A percentile compares a stretch with the other conserved stretches of the same genome.
phyloP scores from a whole-genome alignment of 2,797 vertebrate genomes.

The Microhierax caerulescens region DNA sequence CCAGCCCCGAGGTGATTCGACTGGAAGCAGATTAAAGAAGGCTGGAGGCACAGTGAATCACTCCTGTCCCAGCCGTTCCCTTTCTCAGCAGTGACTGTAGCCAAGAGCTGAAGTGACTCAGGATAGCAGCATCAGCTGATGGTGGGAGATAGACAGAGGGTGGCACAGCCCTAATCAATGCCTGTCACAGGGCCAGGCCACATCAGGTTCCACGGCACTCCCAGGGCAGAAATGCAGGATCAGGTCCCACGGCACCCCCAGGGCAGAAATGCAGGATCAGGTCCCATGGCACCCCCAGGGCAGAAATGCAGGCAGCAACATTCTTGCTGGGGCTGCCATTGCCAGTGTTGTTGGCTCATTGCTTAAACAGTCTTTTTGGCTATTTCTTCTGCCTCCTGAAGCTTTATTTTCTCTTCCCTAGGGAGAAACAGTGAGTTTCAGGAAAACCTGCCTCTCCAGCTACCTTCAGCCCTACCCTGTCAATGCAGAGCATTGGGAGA shows the following conservation, averaged over 20 bases:
- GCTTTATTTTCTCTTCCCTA: not conserved
- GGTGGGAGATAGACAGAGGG: not conserved
- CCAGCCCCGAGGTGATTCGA: not conserved
- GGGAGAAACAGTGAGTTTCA: not conserved
- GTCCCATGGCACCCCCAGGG: not conserved
- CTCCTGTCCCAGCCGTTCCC: not conserved
- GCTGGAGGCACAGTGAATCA: not conserved
- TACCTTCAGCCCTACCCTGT: not conserved
- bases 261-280: not conserved
- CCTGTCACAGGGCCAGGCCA: not conserved
- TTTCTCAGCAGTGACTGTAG: not conserved
- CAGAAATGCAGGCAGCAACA: not conserved
- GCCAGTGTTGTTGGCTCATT: not conserved
- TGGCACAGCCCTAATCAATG: not conserved
- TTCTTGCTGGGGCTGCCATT: not conserved
- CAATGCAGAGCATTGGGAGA: not conserved
- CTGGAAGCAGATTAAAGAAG: slow-evolving; percentile 18
- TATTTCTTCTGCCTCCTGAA: not conserved
- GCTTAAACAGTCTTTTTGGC: not conserved
- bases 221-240: no score
- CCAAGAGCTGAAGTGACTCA: slow-evolving; percentile 38
- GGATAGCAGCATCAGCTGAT: not conserved
- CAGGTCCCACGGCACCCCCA: no score
- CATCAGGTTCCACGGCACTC: not conserved
- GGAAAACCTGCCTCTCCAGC: not conserved